Conservation (phyloP, 2,113 vertebrate species). For the Ceratotherium simum region DNA sequence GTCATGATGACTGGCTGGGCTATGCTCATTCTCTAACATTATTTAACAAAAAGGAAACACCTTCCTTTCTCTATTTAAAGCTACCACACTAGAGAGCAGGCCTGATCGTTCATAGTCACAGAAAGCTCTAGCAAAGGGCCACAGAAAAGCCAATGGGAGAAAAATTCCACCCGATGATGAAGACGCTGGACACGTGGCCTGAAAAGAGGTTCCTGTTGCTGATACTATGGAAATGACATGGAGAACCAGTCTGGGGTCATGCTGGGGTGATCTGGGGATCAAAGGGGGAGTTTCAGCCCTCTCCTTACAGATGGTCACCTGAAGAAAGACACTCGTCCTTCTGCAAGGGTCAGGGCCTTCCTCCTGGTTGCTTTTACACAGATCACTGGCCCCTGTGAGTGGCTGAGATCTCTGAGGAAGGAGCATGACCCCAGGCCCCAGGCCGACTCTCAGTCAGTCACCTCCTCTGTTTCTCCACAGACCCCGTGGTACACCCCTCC, state of each 20-base stretch:
- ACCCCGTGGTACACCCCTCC: not conserved
- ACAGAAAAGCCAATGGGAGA: not conserved
- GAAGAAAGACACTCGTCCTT: not conserved
- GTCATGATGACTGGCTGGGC: not conserved
- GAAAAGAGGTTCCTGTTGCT: not conserved
- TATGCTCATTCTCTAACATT: not conserved
- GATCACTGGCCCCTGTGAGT: too few species aligned
- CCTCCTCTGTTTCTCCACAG: too few species aligned
- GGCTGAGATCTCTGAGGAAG: too few species aligned
- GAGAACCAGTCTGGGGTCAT: not conserved
- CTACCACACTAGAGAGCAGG: too few species aligned
- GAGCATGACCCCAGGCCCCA: too few species aligned
- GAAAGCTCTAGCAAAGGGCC: not conserved
- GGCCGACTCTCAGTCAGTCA: too few species aligned
- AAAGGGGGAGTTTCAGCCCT: fast-evolving
- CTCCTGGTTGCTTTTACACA: too few species aligned
- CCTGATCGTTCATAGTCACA: not conserved
- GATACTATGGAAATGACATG: not conserved
- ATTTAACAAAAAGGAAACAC: not conserved
- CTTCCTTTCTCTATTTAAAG: not conserved
- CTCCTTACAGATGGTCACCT: not conserved
- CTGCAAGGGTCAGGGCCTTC: too few species aligned
- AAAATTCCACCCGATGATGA: not conserved
- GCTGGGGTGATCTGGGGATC: not conserved
- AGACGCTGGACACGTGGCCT: not conserved